Evolutionary conservation across 2,888 invertebrate species (phyloP), one percentile per base, ranked within the genome.

Genomic region (Drosophila nr. fundita): DNA sequence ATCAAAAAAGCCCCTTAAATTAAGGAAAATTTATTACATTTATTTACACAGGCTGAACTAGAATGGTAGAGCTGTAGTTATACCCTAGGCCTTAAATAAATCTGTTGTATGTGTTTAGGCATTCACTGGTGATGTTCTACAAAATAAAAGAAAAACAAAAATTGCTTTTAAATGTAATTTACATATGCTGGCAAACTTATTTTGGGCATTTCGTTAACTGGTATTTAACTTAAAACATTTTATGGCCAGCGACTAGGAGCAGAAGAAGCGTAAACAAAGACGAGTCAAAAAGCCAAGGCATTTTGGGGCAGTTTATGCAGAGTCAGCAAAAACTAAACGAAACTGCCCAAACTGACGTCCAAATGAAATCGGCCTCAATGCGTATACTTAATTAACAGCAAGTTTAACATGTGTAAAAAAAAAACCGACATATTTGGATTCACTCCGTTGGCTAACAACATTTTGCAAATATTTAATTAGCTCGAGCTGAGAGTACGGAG

Each of bases 311-410:
- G 73, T 82, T 76, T 86, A 80, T 83, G 87, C 87, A 82, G 76
- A 82, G 82, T 86, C 87, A 88, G 82, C 84, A 72, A 82, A 71
- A 78, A 76, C 83, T 78, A 72, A 78, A 68, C 73, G 68, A 82
- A 82, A 52, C 67, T 65, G 66, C 40, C 53, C 48, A 76, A 78
- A 74, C 64, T 68, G 70, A 50, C 57, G 15, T 60, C 73, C 62
- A 42, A 49, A 76, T 27, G 11, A 38, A 13, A 38, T 36, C 27
- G 76, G 54, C 69, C 58, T 60, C 69, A 59, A 60, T 82, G 82
- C 82, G 80, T 87, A 76, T 80, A 82, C 87, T 89, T 89, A 89
- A 86, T 88, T 88, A 88, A 87, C 76, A 76, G 68, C 67, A 73
- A 73, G 61, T 54, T 69, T 52, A 70, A 64, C 73, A 82, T 73